Evolutionary conservation across 2,888 invertebrate genomes (phyloP).

Genomic region (Keiferia lycopersicella): DNA sequence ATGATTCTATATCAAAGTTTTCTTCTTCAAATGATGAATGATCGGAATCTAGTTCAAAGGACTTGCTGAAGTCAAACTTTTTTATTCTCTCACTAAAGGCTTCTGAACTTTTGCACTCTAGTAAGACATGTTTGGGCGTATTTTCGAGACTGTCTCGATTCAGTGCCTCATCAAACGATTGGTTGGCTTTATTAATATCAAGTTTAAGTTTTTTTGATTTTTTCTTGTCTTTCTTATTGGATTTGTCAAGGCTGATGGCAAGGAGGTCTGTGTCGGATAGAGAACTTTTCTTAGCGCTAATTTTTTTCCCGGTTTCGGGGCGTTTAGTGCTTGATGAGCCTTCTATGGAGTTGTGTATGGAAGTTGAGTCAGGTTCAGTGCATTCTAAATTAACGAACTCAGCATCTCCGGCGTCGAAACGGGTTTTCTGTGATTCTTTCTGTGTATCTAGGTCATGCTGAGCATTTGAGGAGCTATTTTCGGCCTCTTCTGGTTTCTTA

Average conservation of each 20-base stretch:
- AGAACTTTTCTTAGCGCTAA: conserved; percentile 57
- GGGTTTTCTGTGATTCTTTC: conserved; percentile 34
- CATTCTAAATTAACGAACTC: conserved; percentile 48
- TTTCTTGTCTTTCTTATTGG: conserved; percentile 43
- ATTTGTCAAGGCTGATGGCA: conserved; percentile 37
- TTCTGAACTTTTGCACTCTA: conserved; percentile 61
- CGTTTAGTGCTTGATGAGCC: conserved; percentile 47
- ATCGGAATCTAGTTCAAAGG: conserved; percentile 55
- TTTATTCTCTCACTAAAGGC: conserved; percentile 56
- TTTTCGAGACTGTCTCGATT: conserved; percentile 55
- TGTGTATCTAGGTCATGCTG: conserved; percentile 30
- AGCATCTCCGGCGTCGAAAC: conserved; percentile 36
- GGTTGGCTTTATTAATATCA: conserved; percentile 63
- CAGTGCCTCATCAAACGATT: conserved; percentile 49
- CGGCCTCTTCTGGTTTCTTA: conserved; percentile 56
- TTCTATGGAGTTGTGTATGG: conserved; percentile 38
- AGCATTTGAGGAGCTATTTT: conserved; percentile 32
- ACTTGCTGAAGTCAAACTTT: conserved; percentile 62
- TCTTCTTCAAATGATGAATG: conserved; percentile 43
- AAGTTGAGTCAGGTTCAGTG: conserved; percentile 65
- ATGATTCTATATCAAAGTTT: conserved; percentile 17
- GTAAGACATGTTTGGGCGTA: conserved; percentile 65
- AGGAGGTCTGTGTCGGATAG: conserved; percentile 67
- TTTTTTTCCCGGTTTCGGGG: conserved; percentile 54
- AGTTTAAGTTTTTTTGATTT: conserved; percentile 60